These are phyloP conservation scores for Tragelaphus oryx DNA, from an alignment of 2,797 vertebrate species.

Conservation along the genomic window DNA sequence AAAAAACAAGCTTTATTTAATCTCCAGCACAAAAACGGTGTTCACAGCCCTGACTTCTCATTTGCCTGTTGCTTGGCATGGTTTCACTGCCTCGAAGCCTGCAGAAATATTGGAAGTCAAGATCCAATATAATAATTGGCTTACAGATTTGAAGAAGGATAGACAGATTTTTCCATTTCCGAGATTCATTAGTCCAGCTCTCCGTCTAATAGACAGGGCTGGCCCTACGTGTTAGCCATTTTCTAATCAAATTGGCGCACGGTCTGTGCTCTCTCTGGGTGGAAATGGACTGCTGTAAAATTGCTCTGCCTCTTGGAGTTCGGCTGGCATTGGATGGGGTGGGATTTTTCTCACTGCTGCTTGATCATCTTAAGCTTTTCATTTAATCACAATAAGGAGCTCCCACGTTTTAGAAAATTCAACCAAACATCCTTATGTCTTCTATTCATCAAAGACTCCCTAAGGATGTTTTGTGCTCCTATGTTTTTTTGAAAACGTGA, in stretches of 20 bases:
- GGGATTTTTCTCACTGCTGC: not conserved
- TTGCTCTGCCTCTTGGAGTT: not conserved
- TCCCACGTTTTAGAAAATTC: not conserved
- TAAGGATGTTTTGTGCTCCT: not conserved
- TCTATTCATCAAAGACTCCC: not conserved
- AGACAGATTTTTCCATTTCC: slow-evolving; percentile 62
- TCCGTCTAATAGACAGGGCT: slow-evolving; percentile 52
- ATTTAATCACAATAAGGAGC: not conserved
- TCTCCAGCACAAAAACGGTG: not conserved
- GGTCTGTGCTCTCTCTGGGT: not conserved
- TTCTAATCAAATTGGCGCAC: slow-evolving; percentile 66
- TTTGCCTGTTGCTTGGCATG: slow-evolving; percentile 26
- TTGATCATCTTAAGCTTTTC: not conserved
- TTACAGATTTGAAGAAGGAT: slow-evolving; percentile 60
- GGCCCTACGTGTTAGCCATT: slow-evolving; percentile 55
- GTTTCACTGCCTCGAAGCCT: slow-evolving; percentile 51
- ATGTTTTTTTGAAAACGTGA: not conserved
- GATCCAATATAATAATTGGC: slow-evolving; percentile 71
- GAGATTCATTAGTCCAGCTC: slow-evolving; percentile 64
- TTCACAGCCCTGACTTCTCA: not conserved
- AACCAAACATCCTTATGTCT: not conserved
- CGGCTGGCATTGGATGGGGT: not conserved
- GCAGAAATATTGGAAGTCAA: slow-evolving; percentile 60
- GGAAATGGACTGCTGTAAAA: not conserved
- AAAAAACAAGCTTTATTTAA: not conserved